These are phyloP conservation scores for Crotophaga sulcirostris DNA, from an alignment of 2,113 vertebrate species.

Conservation along the genomic window DNA sequence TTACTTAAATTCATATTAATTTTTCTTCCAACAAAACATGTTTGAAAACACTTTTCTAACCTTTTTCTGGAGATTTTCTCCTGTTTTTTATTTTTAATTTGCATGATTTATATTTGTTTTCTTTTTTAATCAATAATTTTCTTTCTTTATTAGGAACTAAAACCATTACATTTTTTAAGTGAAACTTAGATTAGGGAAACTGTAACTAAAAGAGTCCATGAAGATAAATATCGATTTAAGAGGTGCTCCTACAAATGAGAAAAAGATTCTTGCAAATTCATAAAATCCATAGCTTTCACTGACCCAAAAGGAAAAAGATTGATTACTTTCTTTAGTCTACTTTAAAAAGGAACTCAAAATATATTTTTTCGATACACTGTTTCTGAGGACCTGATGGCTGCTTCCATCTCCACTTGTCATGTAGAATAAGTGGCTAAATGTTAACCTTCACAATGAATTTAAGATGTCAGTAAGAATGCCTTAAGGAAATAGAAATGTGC, in stretches of 20 bases:
- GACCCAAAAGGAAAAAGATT: background rate
- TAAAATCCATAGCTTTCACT: background rate
- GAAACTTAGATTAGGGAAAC: background rate
- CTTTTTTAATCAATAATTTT: background rate
- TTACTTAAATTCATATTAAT: background rate
- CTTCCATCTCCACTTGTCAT: background rate
- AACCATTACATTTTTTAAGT: background rate
- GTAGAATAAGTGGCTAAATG: constrained; percentile 16
- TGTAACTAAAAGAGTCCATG: background rate
- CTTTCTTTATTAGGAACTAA: background rate
- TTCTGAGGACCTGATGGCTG: background rate
- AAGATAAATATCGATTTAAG: constrained; percentile 1
- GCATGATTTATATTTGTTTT: background rate
- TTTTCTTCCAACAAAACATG: background rate
- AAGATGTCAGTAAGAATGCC: constrained; percentile 5
- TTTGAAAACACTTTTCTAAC: background rate
- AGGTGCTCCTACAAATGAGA: background rate
- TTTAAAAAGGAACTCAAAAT: background rate
- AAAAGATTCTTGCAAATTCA: background rate
- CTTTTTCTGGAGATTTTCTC: background rate
- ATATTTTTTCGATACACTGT: background rate
- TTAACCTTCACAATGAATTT: constrained; percentile 36
- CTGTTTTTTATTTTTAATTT: background rate
- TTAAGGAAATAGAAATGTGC: background rate
- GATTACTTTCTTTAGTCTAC: background rate